phyloP scores from a whole-genome alignment of 2,797 vertebrate species.

The Pelobates cultripes region DNA sequence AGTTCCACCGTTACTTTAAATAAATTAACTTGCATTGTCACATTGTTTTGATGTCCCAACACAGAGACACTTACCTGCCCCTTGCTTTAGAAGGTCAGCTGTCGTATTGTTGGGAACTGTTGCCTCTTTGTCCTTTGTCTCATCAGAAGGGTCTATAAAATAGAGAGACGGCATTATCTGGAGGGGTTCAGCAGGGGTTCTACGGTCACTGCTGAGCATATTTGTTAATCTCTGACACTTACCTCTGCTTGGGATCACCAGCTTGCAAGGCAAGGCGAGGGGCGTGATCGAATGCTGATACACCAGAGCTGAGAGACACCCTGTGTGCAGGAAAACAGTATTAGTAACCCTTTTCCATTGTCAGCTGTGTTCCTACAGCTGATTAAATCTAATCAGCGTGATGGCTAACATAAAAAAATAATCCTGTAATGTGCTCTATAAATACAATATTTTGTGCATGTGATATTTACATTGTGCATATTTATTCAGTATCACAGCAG shows the following conservation, averaged over 20 bases:
- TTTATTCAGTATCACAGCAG: too few species aligned
- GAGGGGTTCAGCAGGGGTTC: neutral
- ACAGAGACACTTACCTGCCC: constrained; percentile 81
- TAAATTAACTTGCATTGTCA: too few species aligned
- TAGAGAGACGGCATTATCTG: neutral
- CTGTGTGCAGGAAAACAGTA: constrained; percentile 65
- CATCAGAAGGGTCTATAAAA: constrained; percentile 87
- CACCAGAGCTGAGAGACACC: constrained; percentile 93
- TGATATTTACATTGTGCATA: too few species aligned
- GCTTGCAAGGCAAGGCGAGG: constrained; percentile 93
- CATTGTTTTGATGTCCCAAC: too few species aligned
- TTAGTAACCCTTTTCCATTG: too few species aligned
- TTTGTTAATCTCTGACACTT: constrained; percentile 51
- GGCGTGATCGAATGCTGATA: constrained; percentile 98
- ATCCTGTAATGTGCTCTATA: too few species aligned
- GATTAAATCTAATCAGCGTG: too few species aligned
- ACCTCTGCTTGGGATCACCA: constrained; percentile 95
- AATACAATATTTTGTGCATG: too few species aligned
- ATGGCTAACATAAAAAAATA: too few species aligned
- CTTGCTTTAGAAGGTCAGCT: constrained; percentile 89
- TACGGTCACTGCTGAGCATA: neutral
- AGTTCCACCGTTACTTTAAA: too few species aligned
- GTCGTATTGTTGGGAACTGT: constrained; percentile 77
- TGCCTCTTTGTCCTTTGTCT: constrained; percentile 82
- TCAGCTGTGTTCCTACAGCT: too few species aligned